Evolutionary conservation across 2,113 vertebrate genomes (phyloP).

Genomic region (Anser brachyrhynchus): DNA sequence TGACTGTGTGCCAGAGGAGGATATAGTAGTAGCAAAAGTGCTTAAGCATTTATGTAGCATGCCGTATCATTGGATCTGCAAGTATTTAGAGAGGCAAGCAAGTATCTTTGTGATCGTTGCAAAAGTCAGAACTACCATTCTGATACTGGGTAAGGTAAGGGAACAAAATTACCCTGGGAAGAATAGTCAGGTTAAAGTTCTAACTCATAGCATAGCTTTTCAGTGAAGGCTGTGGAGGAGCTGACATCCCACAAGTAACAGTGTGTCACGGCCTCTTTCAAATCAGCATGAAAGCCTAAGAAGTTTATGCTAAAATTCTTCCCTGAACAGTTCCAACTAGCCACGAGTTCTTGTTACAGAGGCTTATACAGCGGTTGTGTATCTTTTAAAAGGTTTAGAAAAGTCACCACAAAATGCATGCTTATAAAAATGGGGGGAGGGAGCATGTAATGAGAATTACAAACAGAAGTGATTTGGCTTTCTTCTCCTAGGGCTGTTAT

Average conservation of each 20-base stretch:
- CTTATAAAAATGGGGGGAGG: neutral
- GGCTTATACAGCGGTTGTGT: neutral
- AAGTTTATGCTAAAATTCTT: neutral
- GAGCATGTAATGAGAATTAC: neutral
- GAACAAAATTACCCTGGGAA: neutral
- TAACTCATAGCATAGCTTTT: neutral
- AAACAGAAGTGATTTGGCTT: neutral
- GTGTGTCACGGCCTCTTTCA: neutral
- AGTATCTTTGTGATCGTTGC: neutral
- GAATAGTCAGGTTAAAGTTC: neutral
- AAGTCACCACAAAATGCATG: neutral
- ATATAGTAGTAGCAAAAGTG: neutral
- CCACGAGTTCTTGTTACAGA: no score
- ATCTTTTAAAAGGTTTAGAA: neutral
- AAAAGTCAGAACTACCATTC: neutral
- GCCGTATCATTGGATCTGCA: neutral
- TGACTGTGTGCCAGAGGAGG: neutral
- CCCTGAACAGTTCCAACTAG: neutral
- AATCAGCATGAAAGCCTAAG: neutral
- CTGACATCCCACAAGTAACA: rapidly evolving
- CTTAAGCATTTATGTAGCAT: neutral
- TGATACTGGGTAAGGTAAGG: neutral
- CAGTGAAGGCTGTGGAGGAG: neutral
- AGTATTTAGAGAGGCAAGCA: neutral
- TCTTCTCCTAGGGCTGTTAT: neutral